phyloP scores from a whole-genome alignment of 2,113 vertebrate species.

The Isichthys henryi region DNA sequence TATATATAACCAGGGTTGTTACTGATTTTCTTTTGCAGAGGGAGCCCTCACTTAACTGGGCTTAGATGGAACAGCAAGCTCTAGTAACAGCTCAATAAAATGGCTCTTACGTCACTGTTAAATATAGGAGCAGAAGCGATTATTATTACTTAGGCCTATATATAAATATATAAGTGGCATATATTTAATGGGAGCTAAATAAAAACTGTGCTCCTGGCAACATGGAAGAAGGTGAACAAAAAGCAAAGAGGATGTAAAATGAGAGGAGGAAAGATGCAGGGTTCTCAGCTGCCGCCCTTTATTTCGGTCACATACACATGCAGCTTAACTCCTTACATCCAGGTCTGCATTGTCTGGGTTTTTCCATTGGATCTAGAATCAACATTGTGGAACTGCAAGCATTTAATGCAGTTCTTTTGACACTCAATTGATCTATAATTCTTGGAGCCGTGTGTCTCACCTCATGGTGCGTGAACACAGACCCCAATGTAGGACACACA shows the following conservation, averaged over 20 bases:
- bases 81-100: background rate
- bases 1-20: background rate
- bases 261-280: background rate
- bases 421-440: background rate
- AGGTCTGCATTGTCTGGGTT: background rate
- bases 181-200: background rate
- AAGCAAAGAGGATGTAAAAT: background rate
- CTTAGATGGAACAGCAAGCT: background rate
- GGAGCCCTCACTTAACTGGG: background rate
- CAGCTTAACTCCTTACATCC: background rate
- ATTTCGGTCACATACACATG: background rate
- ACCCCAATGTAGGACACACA: background rate
- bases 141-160: background rate
- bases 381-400: background rate
- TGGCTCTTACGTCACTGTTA: background rate
- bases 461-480: background rate
- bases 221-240: background rate
- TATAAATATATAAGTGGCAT: background rate
- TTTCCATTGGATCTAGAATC: background rate
- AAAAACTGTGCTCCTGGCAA: background rate
- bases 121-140: background rate
- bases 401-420: background rate
- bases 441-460: background rate
- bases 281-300: background rate
- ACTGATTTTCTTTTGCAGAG: background rate